Conservation (phyloP, 1,140 invertebrate species). For the Drosophila nigrodunni region DNA sequence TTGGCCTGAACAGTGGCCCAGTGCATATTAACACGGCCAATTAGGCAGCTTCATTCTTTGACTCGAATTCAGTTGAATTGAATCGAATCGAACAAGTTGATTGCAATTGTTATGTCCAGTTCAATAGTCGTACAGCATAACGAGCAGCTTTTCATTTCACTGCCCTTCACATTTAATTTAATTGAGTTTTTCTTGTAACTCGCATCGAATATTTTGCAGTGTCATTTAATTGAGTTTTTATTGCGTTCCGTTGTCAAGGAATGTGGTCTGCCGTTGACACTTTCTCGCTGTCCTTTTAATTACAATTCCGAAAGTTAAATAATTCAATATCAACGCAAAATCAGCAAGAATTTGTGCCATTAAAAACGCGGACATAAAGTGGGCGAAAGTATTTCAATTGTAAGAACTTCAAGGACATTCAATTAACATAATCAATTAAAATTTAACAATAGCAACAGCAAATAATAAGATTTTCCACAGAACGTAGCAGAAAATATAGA, state of each 20-base stretch:
- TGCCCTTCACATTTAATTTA: slow-evolving; percentile 25
- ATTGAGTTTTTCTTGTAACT: slow-evolving; percentile 31
- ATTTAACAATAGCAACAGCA: not conserved
- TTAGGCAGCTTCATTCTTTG: slow-evolving; percentile 34
- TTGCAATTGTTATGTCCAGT: slow-evolving; percentile 21
- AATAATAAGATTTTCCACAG: not conserved
- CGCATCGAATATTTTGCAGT: slow-evolving; percentile 17
- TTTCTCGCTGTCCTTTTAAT: slow-evolving; percentile 27
- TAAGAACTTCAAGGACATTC: not conserved
- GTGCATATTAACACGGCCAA: slow-evolving; percentile 37
- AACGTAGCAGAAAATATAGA: not conserved
- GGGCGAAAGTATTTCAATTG: slow-evolving; percentile 12
- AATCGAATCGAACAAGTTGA: slow-evolving; percentile 15
- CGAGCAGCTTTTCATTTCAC: slow-evolving; percentile 4
- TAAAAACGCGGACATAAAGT: slow-evolving; percentile 15
- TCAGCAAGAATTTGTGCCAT: slow-evolving; percentile 9
- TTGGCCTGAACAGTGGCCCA: not conserved
- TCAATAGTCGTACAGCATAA: not conserved
- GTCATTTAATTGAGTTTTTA: slow-evolving; percentile 50
- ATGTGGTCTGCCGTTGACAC: slow-evolving; percentile 34
- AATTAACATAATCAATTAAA: slow-evolving; percentile 1
- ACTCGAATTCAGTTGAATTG: not conserved
- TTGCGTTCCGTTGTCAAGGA: slow-evolving; percentile 4
- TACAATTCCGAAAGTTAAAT: slow-evolving; percentile 27
- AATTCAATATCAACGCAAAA: slow-evolving; percentile 27